These are phyloP conservation scores for Protula sp. DNA, from an alignment of 2,888 invertebrate genomes.

Conservation along the genomic window DNA sequence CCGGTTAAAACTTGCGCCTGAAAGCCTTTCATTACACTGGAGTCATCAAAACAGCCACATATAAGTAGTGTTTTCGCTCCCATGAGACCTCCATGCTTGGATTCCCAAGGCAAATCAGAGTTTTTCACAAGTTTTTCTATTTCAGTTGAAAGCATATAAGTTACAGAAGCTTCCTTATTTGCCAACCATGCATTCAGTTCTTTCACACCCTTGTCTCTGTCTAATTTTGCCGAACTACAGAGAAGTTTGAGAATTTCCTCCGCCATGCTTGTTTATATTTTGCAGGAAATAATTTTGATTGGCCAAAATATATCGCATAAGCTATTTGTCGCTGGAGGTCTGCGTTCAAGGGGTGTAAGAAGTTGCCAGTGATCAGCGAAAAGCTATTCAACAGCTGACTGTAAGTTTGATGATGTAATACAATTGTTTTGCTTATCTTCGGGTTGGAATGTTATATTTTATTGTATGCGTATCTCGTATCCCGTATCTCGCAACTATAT, in stretches of 20 bases:
- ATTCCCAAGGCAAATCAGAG: constrained; percentile 50
- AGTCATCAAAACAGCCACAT: constrained; percentile 29
- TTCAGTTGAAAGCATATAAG: neutral
- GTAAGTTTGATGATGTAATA: too few relatives aligned
- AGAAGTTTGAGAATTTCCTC: constrained; percentile 18
- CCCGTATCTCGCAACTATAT: too few relatives aligned
- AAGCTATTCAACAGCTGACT: too few relatives aligned
- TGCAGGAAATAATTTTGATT: neutral
- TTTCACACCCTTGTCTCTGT: constrained; percentile 45
- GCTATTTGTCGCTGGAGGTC: too few relatives aligned
- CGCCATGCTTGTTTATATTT: constrained; percentile 9
- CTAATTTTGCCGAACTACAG: constrained; percentile 46
- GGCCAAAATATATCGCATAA: too few relatives aligned
- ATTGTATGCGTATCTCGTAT: too few relatives aligned
- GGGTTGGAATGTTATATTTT: too few relatives aligned
- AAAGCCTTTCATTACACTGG: constrained; percentile 38
- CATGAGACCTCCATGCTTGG: constrained; percentile 53
- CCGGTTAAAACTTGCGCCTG: constrained; percentile 33
- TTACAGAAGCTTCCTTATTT: neutral
- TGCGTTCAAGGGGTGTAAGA: too few relatives aligned
- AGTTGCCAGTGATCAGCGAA: too few relatives aligned
- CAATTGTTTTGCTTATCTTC: too few relatives aligned
- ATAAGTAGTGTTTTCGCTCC: constrained; percentile 49
- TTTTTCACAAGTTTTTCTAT: constrained; percentile 20
- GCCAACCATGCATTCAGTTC: constrained; percentile 19